Evolutionary conservation across 2,888 invertebrate species (phyloP), one percentile per base, ranked within the genome.

Genomic region (Phlogophora meticulosa): DNA sequence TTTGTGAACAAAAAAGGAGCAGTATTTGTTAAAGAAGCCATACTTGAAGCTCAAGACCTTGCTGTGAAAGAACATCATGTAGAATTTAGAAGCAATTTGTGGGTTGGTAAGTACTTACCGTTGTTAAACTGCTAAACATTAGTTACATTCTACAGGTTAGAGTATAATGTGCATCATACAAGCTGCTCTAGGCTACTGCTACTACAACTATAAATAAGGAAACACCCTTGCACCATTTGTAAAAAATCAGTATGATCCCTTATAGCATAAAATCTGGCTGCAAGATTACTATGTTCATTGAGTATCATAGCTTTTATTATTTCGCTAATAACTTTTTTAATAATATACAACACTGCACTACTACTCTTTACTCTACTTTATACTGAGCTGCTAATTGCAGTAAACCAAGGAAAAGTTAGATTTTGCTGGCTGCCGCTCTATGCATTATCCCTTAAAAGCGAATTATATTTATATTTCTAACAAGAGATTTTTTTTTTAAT

Each of bases 1-100:
- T 99, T 98, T 95, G 96, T 98, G 0, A 89, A 96, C 11, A 98
- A 97, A 86, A 98, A 98, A 92, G 98, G 98, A 34, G 98, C 97
- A 48, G 93, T 91, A 57, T 96, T 96, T 91, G 97, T 97, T 0
- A 97, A 97, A 87, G 97, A 99, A 91, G 96, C 98, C 2, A 96
- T 99, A 73, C 93, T 98, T 69, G 99, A 99, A 96, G 99, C 99
- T 5, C 98, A 98, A 91, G 97, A 98, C 84, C 90, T 98, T 81
- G 99, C 99, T 46, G 97, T 99, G 0, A 96, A 97, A 80, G 94
- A 97, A 45, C 99, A 99, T 85, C 98, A 99, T 96, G 99, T 99
- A 10, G 99, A 99, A 93, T 99, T 97, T 91, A 97, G 97, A 87
- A 99, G 98, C 87, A 99, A 99, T 94, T 95, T 99, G 69, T 99